Evolutionary conservation across 64 coral and sea anemone species (phyloP), one percentile per base, ranked within the genome.

Genomic region (Actinia equina): DNA sequence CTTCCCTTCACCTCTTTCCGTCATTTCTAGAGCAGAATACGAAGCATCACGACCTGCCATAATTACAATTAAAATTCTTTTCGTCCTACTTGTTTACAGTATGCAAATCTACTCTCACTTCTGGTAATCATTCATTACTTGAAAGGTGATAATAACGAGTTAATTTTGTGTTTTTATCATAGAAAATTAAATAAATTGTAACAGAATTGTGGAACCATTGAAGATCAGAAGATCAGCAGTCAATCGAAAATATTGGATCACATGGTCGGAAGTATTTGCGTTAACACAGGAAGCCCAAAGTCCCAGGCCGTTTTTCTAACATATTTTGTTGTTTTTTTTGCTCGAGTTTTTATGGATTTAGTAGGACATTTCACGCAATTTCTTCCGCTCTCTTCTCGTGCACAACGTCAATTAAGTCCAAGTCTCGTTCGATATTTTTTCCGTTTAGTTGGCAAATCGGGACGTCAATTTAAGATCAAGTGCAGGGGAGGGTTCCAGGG

Each of bases 21-120:
- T 37, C 83, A 85, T 85, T 63, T 85, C 83, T 59, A 85, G 22
- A 57, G 83, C 83, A 23, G 59, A 22, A 53, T 85, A 85, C 83
- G 83, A 81, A 52, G 69, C 18, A 74, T 74, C 69, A 0, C 12
- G 23, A 12, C 7, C 13, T 74, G 69, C 69, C 69, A 74, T 74
- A 9, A 42, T 37, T 0, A 37, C 0, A 37, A 37, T 37, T 37
- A 37, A 37, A 37, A 37, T 37, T 74, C 12, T 74, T 74, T 22
- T 42, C 13, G 6, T 41, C 63, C n/a, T 69, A 10, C 12, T 3
- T 74, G 25, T 74, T 74, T 74, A 74, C 9, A 74, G 19, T 25
- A 27, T 69, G 63, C 63, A 67, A 67, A 74, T 74, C 69, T 12
- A 30, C 26, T 5, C n/a, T 74, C 69, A 13, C 23, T 3, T 7